These are phyloP conservation scores for Crenuchus spilurus DNA, from an alignment of 2,797 vertebrate genomes.

Conservation along the genomic window DNA sequence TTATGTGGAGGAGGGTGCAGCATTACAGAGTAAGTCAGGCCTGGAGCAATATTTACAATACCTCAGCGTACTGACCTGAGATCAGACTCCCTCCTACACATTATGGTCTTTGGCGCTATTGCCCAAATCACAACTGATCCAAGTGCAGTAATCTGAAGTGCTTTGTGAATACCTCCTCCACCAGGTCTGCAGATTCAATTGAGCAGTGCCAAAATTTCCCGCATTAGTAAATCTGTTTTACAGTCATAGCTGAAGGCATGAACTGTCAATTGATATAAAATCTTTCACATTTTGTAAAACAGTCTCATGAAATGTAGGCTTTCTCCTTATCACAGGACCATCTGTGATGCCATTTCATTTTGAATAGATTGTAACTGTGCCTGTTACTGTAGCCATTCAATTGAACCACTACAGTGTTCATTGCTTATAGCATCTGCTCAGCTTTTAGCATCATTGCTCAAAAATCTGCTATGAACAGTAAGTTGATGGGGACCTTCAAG, in stretches of 20 bases:
- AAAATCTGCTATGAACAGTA: not conserved
- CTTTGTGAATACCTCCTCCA: not conserved
- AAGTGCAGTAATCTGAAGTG: not conserved
- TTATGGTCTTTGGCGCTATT: not conserved
- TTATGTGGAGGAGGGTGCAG: slow-evolving; percentile 38
- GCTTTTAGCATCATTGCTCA: slow-evolving; percentile 7
- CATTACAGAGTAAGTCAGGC: not conserved
- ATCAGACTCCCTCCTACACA: not conserved
- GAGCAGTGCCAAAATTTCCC: slow-evolving; percentile 15
- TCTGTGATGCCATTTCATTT: not conserved
- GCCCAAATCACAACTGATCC: not conserved
- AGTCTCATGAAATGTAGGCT: not conserved
- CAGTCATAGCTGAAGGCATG: not conserved
- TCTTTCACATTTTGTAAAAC: slow-evolving; percentile 6
- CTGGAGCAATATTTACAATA: not conserved
- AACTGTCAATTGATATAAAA: slow-evolving; percentile 19
- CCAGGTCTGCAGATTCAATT: slow-evolving; percentile 33
- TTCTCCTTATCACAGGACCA: not conserved
- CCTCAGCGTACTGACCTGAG: slow-evolving; percentile 3
- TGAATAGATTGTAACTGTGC: not conserved
- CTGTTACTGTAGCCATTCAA: not conserved
- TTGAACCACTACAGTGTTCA: not conserved
- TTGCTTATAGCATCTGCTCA: slow-evolving; percentile 1
- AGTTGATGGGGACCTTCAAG: slow-evolving; percentile 6
- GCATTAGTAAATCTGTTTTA: slow-evolving; percentile 43